phyloP scores from a whole-genome alignment of 2,888 invertebrate species.

The Synanthedon formicaeformis region DNA sequence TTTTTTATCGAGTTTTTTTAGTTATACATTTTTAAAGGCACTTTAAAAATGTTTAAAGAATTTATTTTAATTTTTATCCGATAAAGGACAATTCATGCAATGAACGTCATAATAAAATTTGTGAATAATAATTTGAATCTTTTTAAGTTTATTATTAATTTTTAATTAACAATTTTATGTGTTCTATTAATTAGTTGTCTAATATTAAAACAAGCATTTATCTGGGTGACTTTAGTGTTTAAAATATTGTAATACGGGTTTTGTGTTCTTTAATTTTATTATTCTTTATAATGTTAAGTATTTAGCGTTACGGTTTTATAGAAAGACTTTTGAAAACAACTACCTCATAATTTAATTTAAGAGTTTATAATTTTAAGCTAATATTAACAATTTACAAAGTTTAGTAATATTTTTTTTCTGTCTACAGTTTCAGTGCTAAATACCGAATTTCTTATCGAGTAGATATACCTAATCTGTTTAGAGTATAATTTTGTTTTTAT shows the following conservation, averaged over 20 bases:
- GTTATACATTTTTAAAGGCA: no score
- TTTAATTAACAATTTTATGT: background rate
- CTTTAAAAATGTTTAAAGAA: no score
- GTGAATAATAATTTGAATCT: background rate
- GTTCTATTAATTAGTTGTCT: background rate
- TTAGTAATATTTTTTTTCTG: slow-evolving; percentile 40
- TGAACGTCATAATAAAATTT: no score
- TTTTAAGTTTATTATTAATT: background rate
- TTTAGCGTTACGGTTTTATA: slow-evolving; percentile 48
- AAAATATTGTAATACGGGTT: slow-evolving; percentile 18
- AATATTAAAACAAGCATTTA: background rate
- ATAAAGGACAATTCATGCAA: no score
- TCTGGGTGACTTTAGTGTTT: background rate
- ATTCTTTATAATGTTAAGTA: background rate
- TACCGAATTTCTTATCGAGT: slow-evolving; percentile 43
- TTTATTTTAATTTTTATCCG: no score
- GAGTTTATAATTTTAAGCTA: slow-evolving; percentile 57
- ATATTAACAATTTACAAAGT: slow-evolving; percentile 55
- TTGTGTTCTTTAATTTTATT: slow-evolving; percentile 29
- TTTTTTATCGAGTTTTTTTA: no score
- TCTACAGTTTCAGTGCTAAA: slow-evolving; percentile 25
- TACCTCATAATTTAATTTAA: slow-evolving; percentile 68
- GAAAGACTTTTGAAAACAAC: slow-evolving; percentile 67
- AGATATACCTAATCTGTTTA: slow-evolving; percentile 48
- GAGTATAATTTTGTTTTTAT: slow-evolving; percentile 66